Evolutionary conservation across 1,140 invertebrate genomes (phyloP).

Genomic region (Drosophila fuyamai): DNA sequence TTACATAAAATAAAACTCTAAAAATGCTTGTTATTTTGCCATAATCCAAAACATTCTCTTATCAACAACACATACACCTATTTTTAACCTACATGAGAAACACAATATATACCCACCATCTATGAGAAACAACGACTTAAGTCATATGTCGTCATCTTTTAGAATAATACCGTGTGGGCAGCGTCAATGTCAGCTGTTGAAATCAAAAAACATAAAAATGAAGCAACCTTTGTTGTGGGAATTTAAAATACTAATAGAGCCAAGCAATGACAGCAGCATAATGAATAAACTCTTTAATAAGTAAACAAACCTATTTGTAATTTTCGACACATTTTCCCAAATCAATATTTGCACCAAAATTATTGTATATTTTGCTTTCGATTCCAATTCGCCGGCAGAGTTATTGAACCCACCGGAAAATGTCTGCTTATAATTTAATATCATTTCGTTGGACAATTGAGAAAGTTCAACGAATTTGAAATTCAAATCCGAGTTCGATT

Average conservation of each 20-base stretch:
- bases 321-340: conserved; percentile 23
- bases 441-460: conserved; percentile 61
- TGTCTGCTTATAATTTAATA: conserved; percentile 65
- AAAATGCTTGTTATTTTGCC: background rate
- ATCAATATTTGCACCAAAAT: conserved; percentile 13
- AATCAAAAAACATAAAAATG: conserved; percentile 1
- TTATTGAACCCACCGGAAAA: conserved; percentile 66
- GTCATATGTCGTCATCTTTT: conserved; percentile 39
- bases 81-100: conserved; percentile 25
- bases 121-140: conserved; percentile 29
- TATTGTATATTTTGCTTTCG: conserved; percentile 59
- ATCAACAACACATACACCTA: conserved; percentile 12
- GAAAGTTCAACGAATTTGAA: conserved; percentile 74
- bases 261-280: conserved; percentile 12
- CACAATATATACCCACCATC: background rate
- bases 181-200: conserved; percentile 32
- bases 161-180: conserved; percentile 30
- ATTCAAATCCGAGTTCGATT: conserved; percentile 54
- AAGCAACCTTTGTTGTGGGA: conserved; percentile 34
- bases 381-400: conserved; percentile 44
- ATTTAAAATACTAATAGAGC: conserved; percentile 22
- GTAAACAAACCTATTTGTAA: conserved; percentile 17
- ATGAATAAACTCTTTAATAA: conserved; percentile 11
- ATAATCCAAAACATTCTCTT: background rate
- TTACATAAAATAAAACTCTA: too few species aligned